These are phyloP conservation scores for Labia minor DNA, from an alignment of 2,888 invertebrate species.

Conservation along the genomic window DNA sequence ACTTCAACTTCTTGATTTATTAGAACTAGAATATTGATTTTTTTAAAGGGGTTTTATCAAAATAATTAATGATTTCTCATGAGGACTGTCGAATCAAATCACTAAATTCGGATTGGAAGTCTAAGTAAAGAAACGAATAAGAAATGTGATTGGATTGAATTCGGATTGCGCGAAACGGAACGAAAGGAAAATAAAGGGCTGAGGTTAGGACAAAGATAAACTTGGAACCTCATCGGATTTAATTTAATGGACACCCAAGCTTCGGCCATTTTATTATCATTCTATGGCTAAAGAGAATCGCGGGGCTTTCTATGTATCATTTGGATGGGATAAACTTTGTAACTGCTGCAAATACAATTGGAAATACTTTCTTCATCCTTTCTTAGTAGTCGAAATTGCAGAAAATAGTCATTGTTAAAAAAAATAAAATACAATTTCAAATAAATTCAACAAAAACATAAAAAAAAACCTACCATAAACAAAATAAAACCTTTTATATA, in stretches of 20 bases:
- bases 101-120: neutral
- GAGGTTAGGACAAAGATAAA: neutral
- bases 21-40: no score
- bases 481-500: no score
- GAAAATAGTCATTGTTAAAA: no score
- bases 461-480: no score
- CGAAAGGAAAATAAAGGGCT: neutral
- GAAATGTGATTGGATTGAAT: conserved; percentile 4
- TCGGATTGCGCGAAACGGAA: neutral
- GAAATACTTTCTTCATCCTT: no score
- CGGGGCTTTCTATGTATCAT: neutral
- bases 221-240: conserved; percentile 13
- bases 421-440: no score
- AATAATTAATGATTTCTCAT: no score
- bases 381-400: no score
- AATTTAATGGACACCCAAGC: conserved; percentile 2
- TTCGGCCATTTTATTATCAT: conserved; percentile 1
- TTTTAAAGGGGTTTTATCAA: no score
- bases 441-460: no score
- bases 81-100: no score
- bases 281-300: neutral
- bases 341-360: neutral
- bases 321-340: neutral
- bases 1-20: no score
- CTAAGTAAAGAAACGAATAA: neutral